Evolutionary conservation across 2,113 vertebrate species (phyloP).

Genomic region (Stegastes partitus): DNA sequence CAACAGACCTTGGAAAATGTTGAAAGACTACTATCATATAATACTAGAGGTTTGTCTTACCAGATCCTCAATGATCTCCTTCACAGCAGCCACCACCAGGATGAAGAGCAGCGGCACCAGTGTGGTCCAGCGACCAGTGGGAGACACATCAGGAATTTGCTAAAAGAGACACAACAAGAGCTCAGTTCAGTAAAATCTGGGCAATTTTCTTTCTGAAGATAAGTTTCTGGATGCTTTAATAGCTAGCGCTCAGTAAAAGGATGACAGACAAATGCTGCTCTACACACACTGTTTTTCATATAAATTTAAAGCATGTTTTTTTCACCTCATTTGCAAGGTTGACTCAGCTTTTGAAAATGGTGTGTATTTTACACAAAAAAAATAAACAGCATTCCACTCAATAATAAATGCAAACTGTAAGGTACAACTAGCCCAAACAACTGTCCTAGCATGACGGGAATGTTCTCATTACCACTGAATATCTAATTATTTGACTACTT

Average conservation of each 20-base stretch:
- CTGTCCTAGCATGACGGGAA: not conserved
- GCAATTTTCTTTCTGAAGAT: not conserved
- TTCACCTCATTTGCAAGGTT: not conserved
- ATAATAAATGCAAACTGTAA: not conserved
- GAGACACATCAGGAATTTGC: slow-evolving; percentile 99
- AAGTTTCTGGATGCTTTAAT: too few relatives aligned
- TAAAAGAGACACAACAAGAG: slow-evolving; percentile 58
- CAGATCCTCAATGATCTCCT: slow-evolving; percentile 98
- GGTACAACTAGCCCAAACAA: not conserved
- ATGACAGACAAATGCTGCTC: too few relatives aligned
- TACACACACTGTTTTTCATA: not conserved
- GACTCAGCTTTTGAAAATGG: not conserved
- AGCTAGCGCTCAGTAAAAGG: too few relatives aligned
- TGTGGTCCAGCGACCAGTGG: slow-evolving; percentile 97
- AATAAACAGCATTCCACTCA: not conserved
- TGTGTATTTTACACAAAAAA: not conserved
- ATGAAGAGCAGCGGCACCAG: slow-evolving; percentile 98
- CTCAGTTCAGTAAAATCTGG: not conserved
- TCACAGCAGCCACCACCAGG: slow-evolving; percentile 95
- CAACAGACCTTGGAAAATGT: not conserved
- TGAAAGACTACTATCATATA: not conserved
- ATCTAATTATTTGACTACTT: slow-evolving; percentile 35
- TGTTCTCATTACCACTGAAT: not conserved
- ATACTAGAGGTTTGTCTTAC: slow-evolving; percentile 82
- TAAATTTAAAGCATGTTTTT: not conserved